These are phyloP conservation scores for Speoplatyrhinus poulsoni DNA, from an alignment of 2,113 vertebrate species.

Conservation along the genomic window DNA sequence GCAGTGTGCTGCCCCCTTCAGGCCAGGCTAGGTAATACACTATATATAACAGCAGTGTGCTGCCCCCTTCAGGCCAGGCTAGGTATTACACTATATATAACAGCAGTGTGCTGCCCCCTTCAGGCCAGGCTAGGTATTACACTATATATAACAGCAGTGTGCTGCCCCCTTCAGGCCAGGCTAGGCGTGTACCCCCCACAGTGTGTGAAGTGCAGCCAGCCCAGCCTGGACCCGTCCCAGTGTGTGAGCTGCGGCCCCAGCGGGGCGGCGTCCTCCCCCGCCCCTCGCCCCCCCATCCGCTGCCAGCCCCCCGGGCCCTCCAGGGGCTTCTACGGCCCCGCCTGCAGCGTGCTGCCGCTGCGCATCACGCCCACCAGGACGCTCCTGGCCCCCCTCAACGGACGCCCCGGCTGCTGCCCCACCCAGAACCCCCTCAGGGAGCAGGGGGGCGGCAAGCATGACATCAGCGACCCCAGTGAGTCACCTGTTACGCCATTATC, in stretches of 20 bases:
- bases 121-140: background rate
- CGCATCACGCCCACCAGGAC: conserved; percentile 69
- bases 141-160: too few relatives aligned
- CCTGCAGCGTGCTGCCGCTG: conserved; percentile 59
- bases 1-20: too few relatives aligned
- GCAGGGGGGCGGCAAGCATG: conserved; percentile 76
- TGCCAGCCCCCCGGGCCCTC: conserved; percentile 74
- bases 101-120: background rate
- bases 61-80: too few relatives aligned
- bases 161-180: conserved; percentile 62
- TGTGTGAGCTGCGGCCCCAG: conserved; percentile 80
- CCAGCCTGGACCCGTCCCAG: conserved; percentile 78
- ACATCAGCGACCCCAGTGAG: conserved; percentile 95
- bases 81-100: too few relatives aligned
- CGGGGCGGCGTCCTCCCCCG: conserved; percentile 67
- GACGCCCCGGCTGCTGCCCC: conserved; percentile 71
- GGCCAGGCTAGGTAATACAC: too few relatives aligned
- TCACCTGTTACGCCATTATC: background rate
- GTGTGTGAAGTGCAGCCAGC: conserved; percentile 81
- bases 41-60: too few relatives aligned
- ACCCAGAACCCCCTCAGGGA: conserved; percentile 74
- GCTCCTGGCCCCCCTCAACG: conserved; percentile 77
- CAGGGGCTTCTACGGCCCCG: conserved; percentile 83
- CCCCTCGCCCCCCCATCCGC: conserved; percentile 83
- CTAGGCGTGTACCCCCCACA: conserved; percentile 72